Conservation (phyloP, 2,113 vertebrate species). For the Furnarius figulus region DNA sequence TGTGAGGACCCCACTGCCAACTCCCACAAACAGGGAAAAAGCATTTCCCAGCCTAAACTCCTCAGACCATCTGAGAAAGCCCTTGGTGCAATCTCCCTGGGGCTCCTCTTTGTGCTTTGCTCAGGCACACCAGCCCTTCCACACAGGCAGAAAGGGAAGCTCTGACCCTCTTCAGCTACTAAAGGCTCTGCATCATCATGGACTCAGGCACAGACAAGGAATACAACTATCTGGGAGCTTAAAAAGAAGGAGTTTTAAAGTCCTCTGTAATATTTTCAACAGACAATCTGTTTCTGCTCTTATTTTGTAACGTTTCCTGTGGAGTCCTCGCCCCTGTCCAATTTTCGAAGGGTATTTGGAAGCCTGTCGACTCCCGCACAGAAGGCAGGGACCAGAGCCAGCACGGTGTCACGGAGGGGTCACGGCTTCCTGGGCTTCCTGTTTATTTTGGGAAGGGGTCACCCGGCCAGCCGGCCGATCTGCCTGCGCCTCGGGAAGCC, state of each 20-base stretch:
- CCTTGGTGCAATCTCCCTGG: background rate
- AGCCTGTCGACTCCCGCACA: background rate
- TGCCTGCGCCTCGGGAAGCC: slow-evolving; percentile 33
- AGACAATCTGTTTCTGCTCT: slow-evolving; percentile 39
- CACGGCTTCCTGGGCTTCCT: slow-evolving; percentile 61
- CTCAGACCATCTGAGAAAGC: background rate
- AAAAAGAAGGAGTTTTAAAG: background rate
- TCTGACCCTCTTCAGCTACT: background rate
- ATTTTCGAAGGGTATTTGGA: background rate
- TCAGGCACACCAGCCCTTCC: background rate
- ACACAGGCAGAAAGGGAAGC: background rate
- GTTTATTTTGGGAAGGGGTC: slow-evolving; percentile 71
- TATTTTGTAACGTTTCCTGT: slow-evolving; percentile 37
- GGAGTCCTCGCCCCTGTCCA: background rate
- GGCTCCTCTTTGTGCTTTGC: background rate
- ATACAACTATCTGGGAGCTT: background rate
- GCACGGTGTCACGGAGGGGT: background rate
- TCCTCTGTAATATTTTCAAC: background rate
- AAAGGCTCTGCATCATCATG: background rate
- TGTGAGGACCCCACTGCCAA: background rate
- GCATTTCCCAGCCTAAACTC: background rate
- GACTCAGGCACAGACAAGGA: background rate
- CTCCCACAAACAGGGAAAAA: background rate
- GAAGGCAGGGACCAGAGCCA: slow-evolving; percentile 34
- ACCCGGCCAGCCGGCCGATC: background rate